Conservation (phyloP, 1,140 invertebrate species). For the Drosophila ficusphila region DNA sequence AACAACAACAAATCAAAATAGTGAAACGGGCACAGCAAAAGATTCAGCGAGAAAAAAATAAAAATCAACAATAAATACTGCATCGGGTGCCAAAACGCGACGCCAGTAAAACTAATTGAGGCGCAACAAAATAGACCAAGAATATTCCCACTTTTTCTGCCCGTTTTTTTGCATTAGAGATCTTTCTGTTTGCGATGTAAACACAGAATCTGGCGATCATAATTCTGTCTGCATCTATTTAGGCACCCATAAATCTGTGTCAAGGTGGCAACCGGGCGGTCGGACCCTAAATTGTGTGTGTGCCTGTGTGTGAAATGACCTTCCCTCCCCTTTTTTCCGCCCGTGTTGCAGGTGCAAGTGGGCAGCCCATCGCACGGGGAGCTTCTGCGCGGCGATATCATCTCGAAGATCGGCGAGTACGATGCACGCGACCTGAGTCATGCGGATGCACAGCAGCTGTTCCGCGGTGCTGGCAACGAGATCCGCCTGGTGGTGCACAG, state of each 20-base stretch:
- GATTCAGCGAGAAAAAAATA: slow-evolving; percentile 19
- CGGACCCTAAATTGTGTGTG: neutral
- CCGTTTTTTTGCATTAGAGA: too few species aligned
- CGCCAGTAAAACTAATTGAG: slow-evolving; percentile 79
- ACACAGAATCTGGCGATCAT: slow-evolving; percentile 47
- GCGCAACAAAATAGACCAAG: slow-evolving; percentile 52
- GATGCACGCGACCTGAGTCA: slow-evolving; percentile 94
- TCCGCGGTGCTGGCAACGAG: slow-evolving; percentile 91
- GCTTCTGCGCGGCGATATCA: slow-evolving; percentile 94
- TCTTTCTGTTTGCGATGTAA: slow-evolving; percentile 69
- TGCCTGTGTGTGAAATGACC: slow-evolving; percentile 26
- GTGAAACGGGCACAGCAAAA: slow-evolving; percentile 53
- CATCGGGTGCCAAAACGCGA: slow-evolving; percentile 41
- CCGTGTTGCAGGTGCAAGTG: slow-evolving; percentile 85
- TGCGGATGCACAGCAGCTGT: slow-evolving; percentile 95
- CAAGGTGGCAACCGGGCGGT: slow-evolving; percentile 6
- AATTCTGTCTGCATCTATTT: slow-evolving; percentile 45
- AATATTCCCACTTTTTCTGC: neutral
- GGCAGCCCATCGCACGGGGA: slow-evolving; percentile 91
- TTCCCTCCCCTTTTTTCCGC: slow-evolving; percentile 14
- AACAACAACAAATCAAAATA: slow-evolving; percentile 76
- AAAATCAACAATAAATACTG: slow-evolving; percentile 22
- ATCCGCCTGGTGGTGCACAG: slow-evolving; percentile 88
- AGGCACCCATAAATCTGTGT: slow-evolving; percentile 15
- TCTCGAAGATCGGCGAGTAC: slow-evolving; percentile 94